phyloP scores from a whole-genome alignment of 1,140 invertebrate species.

The Rhagoletis zephyria region DNA sequence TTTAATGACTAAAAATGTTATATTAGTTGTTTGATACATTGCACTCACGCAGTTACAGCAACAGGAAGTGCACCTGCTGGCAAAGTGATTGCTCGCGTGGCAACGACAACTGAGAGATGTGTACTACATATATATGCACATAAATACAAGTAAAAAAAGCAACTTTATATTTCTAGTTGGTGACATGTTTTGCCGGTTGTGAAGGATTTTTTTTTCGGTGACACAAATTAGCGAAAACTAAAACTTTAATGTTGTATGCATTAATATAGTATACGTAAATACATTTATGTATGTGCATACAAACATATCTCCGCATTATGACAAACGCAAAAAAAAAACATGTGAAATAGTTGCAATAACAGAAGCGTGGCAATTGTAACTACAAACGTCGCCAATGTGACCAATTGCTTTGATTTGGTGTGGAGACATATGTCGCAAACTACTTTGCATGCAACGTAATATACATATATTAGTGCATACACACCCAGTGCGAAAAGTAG shows the following conservation, averaged over 20 bases:
- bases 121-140: not conserved
- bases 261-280: not conserved
- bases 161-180: not conserved
- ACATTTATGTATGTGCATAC: not conserved
- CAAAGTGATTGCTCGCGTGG: constrained; percentile 1
- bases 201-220: constrained; percentile 26
- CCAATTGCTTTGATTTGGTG: constrained; percentile 34
- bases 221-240: not conserved
- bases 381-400: not conserved
- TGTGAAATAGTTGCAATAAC: not conserved
- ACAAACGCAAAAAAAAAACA: not conserved
- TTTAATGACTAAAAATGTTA: constrained; percentile 11
- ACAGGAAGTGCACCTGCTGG: constrained; percentile 41
- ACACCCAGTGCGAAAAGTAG: not conserved
- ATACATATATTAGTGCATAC: not conserved
- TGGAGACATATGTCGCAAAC: constrained; percentile 8
- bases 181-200: constrained; percentile 11
- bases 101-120: not conserved
- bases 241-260: not conserved
- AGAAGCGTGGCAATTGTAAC: not conserved
- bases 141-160: not conserved
- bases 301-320: too few relatives aligned
- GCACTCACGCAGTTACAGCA: not conserved
- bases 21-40: not conserved
- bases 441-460: not conserved